Conservation (phyloP, 2,797 vertebrate species). For the Harpagifer antarcticus region DNA sequence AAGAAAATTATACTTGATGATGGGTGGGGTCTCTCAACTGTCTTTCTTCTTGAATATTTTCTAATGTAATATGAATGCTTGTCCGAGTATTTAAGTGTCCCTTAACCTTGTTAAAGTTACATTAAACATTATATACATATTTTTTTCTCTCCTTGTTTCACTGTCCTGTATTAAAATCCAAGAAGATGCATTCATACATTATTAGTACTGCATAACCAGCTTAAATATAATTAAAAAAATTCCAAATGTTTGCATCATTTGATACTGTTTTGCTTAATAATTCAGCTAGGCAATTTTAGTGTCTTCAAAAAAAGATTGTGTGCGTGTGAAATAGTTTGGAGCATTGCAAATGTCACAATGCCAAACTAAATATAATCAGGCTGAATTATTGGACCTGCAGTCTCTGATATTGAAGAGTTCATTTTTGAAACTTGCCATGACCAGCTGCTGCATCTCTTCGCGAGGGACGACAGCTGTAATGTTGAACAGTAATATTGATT, state of each 20-base stretch:
- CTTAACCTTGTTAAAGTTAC: background rate
- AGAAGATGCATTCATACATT: background rate
- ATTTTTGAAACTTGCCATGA: background rate
- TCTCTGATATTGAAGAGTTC: background rate
- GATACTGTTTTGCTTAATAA: background rate
- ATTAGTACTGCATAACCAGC: background rate
- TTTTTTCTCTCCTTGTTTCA: background rate
- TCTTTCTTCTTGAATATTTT: background rate
- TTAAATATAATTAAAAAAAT: conserved; percentile 2
- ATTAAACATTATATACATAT: conserved; percentile 7
- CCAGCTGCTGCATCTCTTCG: conserved; percentile 10
- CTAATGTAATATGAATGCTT: conserved; percentile 4
- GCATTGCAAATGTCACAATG: background rate
- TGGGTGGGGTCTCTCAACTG: conserved; percentile 36
- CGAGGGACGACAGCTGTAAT: conserved; percentile 9
- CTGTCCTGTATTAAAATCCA: conserved; percentile 18
- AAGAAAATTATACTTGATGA: conserved; percentile 7
- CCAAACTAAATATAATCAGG: background rate
- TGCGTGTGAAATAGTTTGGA: background rate
- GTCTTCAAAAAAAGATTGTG: background rate
- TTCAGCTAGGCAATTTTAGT: background rate
- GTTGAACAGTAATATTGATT: conserved; percentile 47
- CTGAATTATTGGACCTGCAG: background rate
- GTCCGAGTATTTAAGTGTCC: background rate
- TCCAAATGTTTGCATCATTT: background rate